Evolutionary conservation across 2,113 vertebrate species (phyloP).

Genomic region (Alaudala cheleensis): DNA sequence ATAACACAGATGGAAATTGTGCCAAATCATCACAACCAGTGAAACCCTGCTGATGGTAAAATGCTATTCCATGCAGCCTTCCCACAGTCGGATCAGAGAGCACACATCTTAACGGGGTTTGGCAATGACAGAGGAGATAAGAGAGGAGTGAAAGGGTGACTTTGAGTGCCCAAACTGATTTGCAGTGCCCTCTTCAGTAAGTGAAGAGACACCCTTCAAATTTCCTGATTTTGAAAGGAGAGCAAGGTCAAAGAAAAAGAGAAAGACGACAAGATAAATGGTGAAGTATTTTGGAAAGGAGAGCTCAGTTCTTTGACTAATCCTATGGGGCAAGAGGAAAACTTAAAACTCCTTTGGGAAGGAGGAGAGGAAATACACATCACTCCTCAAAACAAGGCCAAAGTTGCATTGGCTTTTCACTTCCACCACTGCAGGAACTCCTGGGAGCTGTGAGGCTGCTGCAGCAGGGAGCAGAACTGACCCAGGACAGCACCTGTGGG

Average conservation of each 20-base stretch:
- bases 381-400: neutral
- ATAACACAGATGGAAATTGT: neutral
- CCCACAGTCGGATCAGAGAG: neutral
- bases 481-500: neutral
- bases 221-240: neutral
- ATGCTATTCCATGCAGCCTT: neutral
- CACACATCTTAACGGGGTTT: accelerated
- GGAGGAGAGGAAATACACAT: neutral
- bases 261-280: neutral
- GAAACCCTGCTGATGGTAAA: neutral
- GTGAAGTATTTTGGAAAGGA: neutral
- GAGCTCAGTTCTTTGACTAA: neutral
- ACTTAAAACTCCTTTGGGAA: neutral
- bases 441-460: neutral
- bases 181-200: neutral
- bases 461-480: neutral
- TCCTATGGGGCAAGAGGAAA: neutral
- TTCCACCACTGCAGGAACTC: neutral
- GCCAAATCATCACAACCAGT: neutral
- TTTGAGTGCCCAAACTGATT: neutral
- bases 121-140: neutral
- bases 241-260: neutral
- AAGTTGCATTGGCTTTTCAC: neutral
- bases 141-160: neutral
- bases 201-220: neutral